A percentile compares a stretch with the other conserved stretches of the same genome.
These are phyloP conservation scores for Argyresthia albistria DNA, from an alignment of 2,888 invertebrate species.

Conservation along the genomic window DNA sequence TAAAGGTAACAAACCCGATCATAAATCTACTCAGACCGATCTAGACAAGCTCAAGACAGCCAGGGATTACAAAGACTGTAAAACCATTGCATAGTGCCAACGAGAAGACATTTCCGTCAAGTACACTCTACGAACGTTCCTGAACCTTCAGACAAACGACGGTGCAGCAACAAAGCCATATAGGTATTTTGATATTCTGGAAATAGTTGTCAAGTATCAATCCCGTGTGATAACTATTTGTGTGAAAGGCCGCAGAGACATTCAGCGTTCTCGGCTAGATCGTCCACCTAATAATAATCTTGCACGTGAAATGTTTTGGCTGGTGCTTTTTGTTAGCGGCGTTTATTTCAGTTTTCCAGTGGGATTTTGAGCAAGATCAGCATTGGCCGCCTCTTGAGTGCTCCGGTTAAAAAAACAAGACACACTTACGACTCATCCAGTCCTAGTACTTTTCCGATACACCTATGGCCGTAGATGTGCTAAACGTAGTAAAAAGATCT, in stretches of 20 bases:
- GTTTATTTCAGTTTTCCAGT: conserved; percentile 73
- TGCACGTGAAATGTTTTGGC: conserved; percentile 72
- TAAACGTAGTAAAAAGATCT: conserved; percentile 15
- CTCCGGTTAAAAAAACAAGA: conserved; percentile 20
- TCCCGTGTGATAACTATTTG: conserved; percentile 30
- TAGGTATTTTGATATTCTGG: conserved; percentile 23
- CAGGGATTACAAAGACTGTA: neutral
- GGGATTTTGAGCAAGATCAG: conserved; percentile 66
- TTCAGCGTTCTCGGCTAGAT: conserved; percentile 67
- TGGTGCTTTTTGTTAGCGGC: conserved; percentile 70
- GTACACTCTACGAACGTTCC: neutral
- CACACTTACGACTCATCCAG: conserved; percentile 10
- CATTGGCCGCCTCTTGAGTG: conserved; percentile 58
- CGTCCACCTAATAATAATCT: conserved; percentile 71
- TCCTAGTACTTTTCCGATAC: conserved; percentile 13
- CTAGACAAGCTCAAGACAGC: neutral
- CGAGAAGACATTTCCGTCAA: neutral
- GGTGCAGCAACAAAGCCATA: conserved; percentile 2
- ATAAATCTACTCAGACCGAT: neutral
- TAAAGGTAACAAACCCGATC: neutral
- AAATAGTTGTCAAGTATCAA: conserved; percentile 36
- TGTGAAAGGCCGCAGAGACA: conserved; percentile 51
- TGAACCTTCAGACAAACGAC: neutral
- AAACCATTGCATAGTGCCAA: neutral
- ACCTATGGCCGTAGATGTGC: conserved; percentile 26